phyloP scores from a whole-genome alignment of 2,113 vertebrate species.

The Galeopterus variegatus region DNA sequence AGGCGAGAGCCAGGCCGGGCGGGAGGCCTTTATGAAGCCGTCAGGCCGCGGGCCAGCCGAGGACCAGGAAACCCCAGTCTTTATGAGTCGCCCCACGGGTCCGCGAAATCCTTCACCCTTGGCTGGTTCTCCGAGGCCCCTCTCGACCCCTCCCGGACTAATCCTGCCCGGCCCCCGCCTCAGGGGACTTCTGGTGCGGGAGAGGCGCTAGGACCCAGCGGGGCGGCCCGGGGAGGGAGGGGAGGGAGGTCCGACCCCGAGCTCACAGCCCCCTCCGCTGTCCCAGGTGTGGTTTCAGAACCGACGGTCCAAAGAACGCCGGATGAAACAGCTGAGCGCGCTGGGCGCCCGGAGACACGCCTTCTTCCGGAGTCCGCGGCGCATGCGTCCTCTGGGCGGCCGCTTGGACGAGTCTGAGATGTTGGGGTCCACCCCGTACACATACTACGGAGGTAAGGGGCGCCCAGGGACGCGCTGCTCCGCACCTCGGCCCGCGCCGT shows the following conservation, averaged over 20 bases:
- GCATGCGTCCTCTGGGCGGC: slow-evolving; percentile 96
- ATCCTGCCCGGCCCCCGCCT: slow-evolving; percentile 70
- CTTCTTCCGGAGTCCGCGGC: slow-evolving; percentile 96
- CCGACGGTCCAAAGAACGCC: slow-evolving; percentile 95
- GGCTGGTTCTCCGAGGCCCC: slow-evolving; percentile 77
- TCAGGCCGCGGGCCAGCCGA: not conserved
- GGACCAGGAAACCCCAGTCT: slow-evolving; percentile 62
- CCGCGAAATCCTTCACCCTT: slow-evolving; percentile 79
- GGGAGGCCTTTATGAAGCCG: slow-evolving; percentile 52
- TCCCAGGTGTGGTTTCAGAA: slow-evolving; percentile 94
- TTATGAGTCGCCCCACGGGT: slow-evolving; percentile 76
- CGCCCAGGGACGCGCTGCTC: not conserved
- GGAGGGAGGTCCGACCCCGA: not conserved
- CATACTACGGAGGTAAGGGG: slow-evolving; percentile 96
- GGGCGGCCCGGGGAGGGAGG: not conserved
- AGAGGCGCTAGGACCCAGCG: slow-evolving; percentile 71
- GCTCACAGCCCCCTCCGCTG: slow-evolving; percentile 21
- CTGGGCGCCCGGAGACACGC: slow-evolving; percentile 95
- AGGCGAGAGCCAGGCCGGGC: not conserved
- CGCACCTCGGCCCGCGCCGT: fast-evolving
- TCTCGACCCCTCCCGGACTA: slow-evolving; percentile 65
- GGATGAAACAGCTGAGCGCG: slow-evolving; percentile 98
- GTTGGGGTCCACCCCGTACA: slow-evolving; percentile 95
- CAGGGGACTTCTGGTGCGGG: not conserved
- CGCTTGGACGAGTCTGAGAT: slow-evolving; percentile 97